Evolutionary conservation across 2,113 vertebrate species (phyloP).

Genomic region (Gallinago undulata): DNA sequence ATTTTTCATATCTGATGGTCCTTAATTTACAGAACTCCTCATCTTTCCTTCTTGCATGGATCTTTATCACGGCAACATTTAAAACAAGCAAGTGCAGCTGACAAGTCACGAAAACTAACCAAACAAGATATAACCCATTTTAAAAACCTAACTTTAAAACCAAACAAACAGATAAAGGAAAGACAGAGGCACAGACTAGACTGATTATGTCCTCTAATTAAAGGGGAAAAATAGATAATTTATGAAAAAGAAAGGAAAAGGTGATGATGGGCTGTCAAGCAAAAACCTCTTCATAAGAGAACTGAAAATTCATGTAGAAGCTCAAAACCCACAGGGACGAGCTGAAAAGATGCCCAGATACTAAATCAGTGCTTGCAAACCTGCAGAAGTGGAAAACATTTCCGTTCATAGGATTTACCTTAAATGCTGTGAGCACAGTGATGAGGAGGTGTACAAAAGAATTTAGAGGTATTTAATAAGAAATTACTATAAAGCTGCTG

Average conservation of each 20-base stretch:
- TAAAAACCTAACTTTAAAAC: neutral
- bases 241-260: neutral
- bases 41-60: neutral
- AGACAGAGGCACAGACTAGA: neutral
- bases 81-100: neutral
- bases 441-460: neutral
- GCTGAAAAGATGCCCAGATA: neutral
- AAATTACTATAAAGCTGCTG: neutral
- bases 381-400: neutral
- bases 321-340: neutral
- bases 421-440: neutral
- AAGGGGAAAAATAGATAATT: neutral
- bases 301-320: neutral
- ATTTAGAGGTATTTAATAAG: neutral
- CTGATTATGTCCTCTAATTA: neutral
- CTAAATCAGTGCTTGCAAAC: neutral
- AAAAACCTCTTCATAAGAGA: neutral
- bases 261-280: neutral
- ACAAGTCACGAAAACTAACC: neutral
- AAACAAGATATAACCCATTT: neutral
- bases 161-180: neutral
- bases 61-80: neutral
- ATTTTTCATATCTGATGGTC: neutral
- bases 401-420: neutral
- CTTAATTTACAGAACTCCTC: neutral